Evolutionary conservation across 2,113 vertebrate genomes (phyloP).

Genomic region (Ursus arctos): DNA sequence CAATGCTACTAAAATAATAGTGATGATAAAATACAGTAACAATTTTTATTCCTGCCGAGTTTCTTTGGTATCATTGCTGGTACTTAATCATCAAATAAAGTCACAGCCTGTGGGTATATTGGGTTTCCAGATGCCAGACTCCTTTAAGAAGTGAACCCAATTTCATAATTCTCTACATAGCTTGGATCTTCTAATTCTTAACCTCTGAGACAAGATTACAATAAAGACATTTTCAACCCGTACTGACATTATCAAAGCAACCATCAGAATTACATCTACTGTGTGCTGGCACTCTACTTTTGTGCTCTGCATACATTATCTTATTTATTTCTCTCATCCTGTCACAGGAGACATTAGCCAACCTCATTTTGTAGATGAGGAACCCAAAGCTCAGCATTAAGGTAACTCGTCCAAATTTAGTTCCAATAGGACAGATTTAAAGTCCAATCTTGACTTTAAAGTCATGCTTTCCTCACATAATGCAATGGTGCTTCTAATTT

Average conservation of each 20-base stretch:
- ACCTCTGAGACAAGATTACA: neutral
- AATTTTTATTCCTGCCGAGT: neutral
- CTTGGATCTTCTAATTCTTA: neutral
- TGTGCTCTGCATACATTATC: neutral
- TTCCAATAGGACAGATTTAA: neutral
- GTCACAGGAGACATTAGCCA: neutral
- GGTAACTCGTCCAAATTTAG: constrained; percentile 4
- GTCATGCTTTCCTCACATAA: neutral
- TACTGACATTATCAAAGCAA: neutral
- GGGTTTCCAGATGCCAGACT: neutral
- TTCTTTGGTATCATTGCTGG: neutral
- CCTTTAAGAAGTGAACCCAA: neutral
- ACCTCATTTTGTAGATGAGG: neutral
- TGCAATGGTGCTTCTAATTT: neutral
- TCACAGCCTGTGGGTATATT: neutral
- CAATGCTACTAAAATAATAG: neutral
- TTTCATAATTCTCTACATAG: neutral
- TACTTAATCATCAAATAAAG: neutral
- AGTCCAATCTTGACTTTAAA: neutral
- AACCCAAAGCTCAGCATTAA: neutral
- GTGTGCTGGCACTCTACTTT: neutral
- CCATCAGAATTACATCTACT: neutral
- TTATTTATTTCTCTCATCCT: constrained; percentile 12
- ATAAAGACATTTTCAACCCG: neutral
- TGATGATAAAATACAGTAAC: neutral